These are phyloP conservation scores for Lates japonicus DNA, from an alignment of 2,797 vertebrate genomes.

Conservation along the genomic window DNA sequence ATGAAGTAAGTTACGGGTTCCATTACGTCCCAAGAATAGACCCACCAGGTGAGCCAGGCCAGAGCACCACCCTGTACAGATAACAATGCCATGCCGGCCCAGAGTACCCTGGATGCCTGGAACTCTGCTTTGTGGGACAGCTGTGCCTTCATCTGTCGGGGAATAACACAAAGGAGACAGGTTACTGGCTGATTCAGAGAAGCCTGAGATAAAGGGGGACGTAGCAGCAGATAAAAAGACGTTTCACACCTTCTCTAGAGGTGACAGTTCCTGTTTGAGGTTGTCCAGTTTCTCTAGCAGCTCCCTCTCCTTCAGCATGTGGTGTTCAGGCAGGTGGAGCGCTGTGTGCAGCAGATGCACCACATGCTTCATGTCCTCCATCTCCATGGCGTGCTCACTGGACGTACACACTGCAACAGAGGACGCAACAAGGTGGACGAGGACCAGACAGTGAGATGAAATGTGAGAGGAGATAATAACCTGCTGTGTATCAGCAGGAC, in stretches of 20 bases:
- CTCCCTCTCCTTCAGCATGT: slow-evolving; percentile 87
- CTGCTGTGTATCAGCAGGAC: slow-evolving; percentile 2
- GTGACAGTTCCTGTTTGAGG: slow-evolving; percentile 90
- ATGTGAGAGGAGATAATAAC: slow-evolving; percentile 4
- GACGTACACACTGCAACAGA: slow-evolving; percentile 76
- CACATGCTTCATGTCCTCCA: slow-evolving; percentile 88
- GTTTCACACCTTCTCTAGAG: slow-evolving; percentile 90
- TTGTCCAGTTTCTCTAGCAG: slow-evolving; percentile 88
- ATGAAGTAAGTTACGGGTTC: slow-evolving; percentile 97
- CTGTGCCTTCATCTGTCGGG: slow-evolving; percentile 87
- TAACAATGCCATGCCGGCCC: slow-evolving; percentile 92
- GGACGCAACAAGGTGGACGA: not conserved
- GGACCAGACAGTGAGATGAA: not conserved
- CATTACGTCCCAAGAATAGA: slow-evolving; percentile 98
- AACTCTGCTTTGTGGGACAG: slow-evolving; percentile 84
- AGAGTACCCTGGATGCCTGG: slow-evolving; percentile 85
- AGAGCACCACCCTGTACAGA: slow-evolving; percentile 93
- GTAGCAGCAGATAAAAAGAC: not conserved
- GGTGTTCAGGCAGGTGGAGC: slow-evolving; percentile 89
- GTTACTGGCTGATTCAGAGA: not conserved
- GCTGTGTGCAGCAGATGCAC: slow-evolving; percentile 91
- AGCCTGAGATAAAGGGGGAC: not conserved
- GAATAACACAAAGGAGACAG: not conserved
- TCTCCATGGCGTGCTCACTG: slow-evolving; percentile 76
- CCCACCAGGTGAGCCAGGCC: slow-evolving; percentile 98